These are phyloP conservation scores for Buathra laborator DNA, from an alignment of 2,888 invertebrate genomes.

Conservation along the genomic window DNA sequence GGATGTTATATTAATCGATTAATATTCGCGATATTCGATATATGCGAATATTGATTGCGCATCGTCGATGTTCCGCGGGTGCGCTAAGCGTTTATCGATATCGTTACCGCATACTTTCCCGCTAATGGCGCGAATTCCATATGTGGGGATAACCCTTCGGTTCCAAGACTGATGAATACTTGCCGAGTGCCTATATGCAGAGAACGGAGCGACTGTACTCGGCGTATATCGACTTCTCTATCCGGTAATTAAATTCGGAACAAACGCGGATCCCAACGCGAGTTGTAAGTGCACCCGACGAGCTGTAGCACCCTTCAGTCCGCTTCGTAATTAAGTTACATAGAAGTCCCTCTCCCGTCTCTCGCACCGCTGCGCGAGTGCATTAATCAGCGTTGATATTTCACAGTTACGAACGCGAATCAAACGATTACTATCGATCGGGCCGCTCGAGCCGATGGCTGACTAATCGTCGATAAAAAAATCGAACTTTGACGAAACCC, in stretches of 20 bases:
- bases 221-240: constrained; percentile 41
- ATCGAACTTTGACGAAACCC: background rate
- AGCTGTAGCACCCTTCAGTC: constrained; percentile 61
- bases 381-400: background rate
- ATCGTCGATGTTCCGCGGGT: constrained; percentile 3
- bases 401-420: background rate
- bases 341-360: constrained; percentile 27
- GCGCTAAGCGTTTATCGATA: constrained; percentile 76
- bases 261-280: constrained; percentile 64
- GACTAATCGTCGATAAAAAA: background rate
- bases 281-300: constrained; percentile 57
- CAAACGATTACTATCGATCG: background rate
- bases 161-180: constrained; percentile 59
- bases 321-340: constrained; percentile 67
- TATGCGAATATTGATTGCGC: constrained; percentile 26
- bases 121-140: constrained; percentile 29
- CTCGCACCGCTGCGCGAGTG: background rate
- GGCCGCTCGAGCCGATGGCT: background rate
- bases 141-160: constrained; percentile 61
- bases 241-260: constrained; percentile 74
- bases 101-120: constrained; percentile 67
- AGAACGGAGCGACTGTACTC: background rate
- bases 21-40: background rate
- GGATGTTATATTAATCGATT: constrained; percentile 17
- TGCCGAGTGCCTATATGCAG: background rate